Base-by-base conservation (phyloP, 2,797 vertebrate species). In the Eremophila alpestris region DNA sequence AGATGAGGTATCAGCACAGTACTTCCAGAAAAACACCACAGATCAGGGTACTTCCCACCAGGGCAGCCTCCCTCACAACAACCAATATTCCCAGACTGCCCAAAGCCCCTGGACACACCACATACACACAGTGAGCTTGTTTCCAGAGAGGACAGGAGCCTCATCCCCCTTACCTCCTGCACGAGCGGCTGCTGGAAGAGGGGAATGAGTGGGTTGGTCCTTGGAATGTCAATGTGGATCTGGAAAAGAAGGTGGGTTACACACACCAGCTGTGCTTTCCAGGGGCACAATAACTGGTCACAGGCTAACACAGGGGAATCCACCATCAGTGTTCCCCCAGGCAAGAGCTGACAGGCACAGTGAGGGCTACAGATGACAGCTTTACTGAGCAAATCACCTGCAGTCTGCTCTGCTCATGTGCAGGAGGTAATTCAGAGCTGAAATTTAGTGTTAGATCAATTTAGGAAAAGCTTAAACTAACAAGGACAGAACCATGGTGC, bases 151-250 rank as follows among this genome's bases (percentile, higher is more conserved):
- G 15, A 12, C 34, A 51, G 48, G 60, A 93, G n/a, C 48, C 75
- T 83, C 79, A 13, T 16, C 11, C 41, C 48, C 23, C 98, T 98
- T 97, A 99, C 99, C 99, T 99, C 99, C 94, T 99, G 99, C 32
- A 99, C 99, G 0, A 98, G 97, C 0, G 99, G 98, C 95, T 99
- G 99, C 98, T 99, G 99, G 97, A 99, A 99, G 90, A 99, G 97
- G 7, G 99, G 99, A 91, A 99, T 99, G 96, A 99, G 98, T 41
- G 99, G 99, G 96, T 99, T 99, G 46, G 99, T 99, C 97, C 99
- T 98, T 55, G 99, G 99, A 98, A 99, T 99, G 97, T 99, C 99
- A 17, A 99, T 99, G 98, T 99, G 99, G 96, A 99, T 99, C 99
- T 99, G 97, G 90, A 98, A 98, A 69, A 96, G 54, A 95, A 12